These are phyloP conservation scores for Pristionchus mayeri DNA, from an alignment of 2,888 invertebrate species.

Conservation along the genomic window DNA sequence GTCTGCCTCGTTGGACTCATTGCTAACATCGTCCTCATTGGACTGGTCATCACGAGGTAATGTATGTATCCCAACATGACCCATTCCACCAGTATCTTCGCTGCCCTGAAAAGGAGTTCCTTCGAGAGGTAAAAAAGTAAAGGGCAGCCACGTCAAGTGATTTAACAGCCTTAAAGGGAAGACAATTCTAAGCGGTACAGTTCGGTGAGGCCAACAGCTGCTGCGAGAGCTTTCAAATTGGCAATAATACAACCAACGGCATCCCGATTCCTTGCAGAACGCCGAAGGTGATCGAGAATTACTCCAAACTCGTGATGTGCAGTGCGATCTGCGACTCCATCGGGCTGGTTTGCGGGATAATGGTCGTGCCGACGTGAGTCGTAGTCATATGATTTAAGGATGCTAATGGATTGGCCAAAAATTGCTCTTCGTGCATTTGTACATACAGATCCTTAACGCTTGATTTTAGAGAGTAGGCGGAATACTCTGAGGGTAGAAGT, in stretches of 20 bases:
- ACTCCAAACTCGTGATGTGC: constrained; percentile 32
- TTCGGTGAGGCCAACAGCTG: neutral
- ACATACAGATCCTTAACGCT: too few species aligned
- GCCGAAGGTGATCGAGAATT: constrained; percentile 20
- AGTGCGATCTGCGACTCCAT: neutral
- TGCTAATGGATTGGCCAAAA: too few species aligned
- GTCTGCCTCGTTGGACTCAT: neutral
- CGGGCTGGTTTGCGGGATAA: neutral
- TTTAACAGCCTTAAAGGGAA: too few species aligned
- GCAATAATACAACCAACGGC: neutral
- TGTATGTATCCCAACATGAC: neutral
- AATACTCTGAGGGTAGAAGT: too few species aligned
- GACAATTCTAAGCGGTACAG: neutral
- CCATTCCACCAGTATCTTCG: neutral
- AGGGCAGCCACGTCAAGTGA: too few species aligned
- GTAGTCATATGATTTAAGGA: too few species aligned
- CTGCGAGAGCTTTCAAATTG: neutral
- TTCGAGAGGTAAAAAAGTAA: neutral
- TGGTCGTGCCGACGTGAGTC: neutral
- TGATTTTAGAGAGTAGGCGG: too few species aligned
- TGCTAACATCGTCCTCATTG: neutral
- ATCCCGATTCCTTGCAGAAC: neutral
- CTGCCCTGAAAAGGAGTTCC: neutral
- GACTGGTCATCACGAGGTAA: neutral
- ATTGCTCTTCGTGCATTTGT: too few species aligned